phyloP scores from a whole-genome alignment of 2,888 invertebrate species.

The Dione vanillae region DNA sequence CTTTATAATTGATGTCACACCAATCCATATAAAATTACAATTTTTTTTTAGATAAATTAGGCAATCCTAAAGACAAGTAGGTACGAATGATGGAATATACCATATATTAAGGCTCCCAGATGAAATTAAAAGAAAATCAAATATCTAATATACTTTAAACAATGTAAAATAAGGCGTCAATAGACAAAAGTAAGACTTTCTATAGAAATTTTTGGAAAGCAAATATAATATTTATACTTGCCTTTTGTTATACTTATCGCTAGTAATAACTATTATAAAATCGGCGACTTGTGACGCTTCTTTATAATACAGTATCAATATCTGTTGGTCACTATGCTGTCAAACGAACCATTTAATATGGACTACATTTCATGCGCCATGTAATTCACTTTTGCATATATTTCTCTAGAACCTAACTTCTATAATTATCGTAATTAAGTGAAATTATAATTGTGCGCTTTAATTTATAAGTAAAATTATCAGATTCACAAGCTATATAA shows the following conservation, averaged over 20 bases:
- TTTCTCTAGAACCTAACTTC: conserved; percentile 20
- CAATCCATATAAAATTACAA: too few relatives aligned
- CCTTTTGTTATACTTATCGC: conserved; percentile 11
- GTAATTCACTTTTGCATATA: conserved; percentile 36
- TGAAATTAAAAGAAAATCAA: too few relatives aligned
- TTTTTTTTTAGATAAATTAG: too few relatives aligned
- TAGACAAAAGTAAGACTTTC: neutral
- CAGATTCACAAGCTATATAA: neutral
- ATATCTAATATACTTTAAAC: too few relatives aligned
- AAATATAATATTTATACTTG: conserved; percentile 9
- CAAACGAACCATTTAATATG: conserved; percentile 55
- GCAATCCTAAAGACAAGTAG: too few relatives aligned
- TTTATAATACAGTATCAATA: conserved; percentile 35
- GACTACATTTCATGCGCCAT: conserved; percentile 66
- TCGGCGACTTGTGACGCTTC: conserved; percentile 35
- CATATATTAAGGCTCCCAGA: too few relatives aligned
- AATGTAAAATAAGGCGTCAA: neutral
- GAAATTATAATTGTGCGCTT: neutral
- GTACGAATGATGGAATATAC: too few relatives aligned
- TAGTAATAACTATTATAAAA: conserved; percentile 28
- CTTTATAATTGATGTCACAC: too few relatives aligned
- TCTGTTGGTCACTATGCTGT: conserved; percentile 24
- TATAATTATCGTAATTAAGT: neutral
- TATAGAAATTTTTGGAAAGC: conserved; percentile 29
- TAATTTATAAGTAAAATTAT: neutral